Percentiles rank a stretch among this genome's conserved stretches.
phyloP scores from a whole-genome alignment of 2,797 vertebrate genomes.

The Lepus oiostolus region DNA sequence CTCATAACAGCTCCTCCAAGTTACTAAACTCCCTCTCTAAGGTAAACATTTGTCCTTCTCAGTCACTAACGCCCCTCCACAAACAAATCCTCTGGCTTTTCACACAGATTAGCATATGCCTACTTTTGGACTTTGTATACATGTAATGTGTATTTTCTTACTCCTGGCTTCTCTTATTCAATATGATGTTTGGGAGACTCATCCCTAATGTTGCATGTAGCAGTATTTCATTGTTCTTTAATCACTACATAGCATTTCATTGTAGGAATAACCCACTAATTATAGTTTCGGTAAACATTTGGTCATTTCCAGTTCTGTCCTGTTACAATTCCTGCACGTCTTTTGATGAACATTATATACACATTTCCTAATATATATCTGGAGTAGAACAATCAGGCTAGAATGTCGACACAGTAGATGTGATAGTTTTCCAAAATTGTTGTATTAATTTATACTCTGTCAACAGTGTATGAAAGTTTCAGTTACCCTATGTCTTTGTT shows the following conservation, averaged over 20 bases:
- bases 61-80: not conserved
- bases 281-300: not conserved
- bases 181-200: not conserved
- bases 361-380: not conserved
- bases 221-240: not conserved
- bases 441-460: not conserved
- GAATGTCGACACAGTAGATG: not conserved
- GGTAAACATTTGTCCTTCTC: not conserved
- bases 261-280: not conserved
- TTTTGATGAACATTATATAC: not conserved
- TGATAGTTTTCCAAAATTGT: not conserved
- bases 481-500: not conserved
- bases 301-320: constrained; percentile 2
- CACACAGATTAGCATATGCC: not conserved
- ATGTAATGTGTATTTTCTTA: rapidly evolving
- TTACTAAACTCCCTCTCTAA: not conserved
- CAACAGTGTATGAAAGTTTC: not conserved
- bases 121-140: not conserved
- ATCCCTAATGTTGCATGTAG: not conserved
- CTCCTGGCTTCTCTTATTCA: not conserved
- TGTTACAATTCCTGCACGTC: not conserved
- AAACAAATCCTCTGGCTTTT: not conserved
- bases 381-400: not conserved
- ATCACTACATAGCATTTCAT: not conserved
- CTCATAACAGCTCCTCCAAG: not conserved